These are phyloP conservation scores for Cricetomys ansorgei DNA, from an alignment of 2,113 vertebrate species.

Conservation along the genomic window DNA sequence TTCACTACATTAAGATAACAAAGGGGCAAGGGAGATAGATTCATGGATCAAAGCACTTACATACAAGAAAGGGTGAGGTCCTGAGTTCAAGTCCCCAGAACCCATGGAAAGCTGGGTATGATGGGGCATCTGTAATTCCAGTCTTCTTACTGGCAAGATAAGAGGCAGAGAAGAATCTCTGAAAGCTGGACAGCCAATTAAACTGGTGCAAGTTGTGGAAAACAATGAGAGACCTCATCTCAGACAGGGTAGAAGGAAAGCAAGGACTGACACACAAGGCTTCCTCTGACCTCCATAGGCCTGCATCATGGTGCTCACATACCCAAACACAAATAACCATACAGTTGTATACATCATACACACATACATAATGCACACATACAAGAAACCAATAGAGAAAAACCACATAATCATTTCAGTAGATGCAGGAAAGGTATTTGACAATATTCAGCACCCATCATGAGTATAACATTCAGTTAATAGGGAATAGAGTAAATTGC, in stretches of 20 bases:
- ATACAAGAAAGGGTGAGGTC: neutral
- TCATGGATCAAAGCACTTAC: neutral
- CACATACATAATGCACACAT: neutral
- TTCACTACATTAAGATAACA: neutral
- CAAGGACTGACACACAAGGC: neutral
- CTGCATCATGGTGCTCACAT: neutral
- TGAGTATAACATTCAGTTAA: neutral
- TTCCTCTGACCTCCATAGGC: neutral
- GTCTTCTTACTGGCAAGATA: neutral
- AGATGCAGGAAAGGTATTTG: constrained; percentile 25
- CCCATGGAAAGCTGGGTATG: neutral
- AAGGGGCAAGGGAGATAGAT: neutral
- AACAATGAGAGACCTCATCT: neutral
- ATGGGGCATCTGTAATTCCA: neutral
- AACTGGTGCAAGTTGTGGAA: neutral
- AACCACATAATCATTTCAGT: neutral
- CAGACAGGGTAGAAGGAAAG: neutral
- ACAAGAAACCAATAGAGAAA: neutral
- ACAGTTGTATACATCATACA: neutral
- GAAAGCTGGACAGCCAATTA: neutral
- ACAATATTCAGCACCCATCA: neutral
- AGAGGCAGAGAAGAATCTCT: neutral
- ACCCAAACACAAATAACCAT: neutral
- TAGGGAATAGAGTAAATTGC: neutral
- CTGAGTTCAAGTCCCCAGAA: neutral